Evolutionary conservation across 2,888 invertebrate genomes (phyloP).

Genomic region (Sisyra terminalis): DNA sequence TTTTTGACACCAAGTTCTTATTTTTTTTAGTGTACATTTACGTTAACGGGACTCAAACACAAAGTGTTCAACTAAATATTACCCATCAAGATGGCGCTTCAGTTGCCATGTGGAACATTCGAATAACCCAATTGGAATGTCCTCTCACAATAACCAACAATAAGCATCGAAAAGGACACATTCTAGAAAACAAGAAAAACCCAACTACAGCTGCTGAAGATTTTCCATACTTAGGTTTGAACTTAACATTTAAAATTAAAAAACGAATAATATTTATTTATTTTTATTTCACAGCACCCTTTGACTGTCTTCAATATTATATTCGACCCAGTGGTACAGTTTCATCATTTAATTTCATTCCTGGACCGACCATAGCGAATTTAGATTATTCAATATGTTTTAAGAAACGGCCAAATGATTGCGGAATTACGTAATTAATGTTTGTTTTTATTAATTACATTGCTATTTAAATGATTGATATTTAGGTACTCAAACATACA

Average conservation of each 20-base stretch:
- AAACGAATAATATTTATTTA: conserved; percentile 3
- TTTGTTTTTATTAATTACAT: too few species aligned
- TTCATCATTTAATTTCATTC: conserved; percentile 44
- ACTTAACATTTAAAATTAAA: background rate
- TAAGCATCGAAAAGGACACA: background rate
- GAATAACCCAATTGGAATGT: conserved; percentile 3
- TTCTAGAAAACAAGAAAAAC: background rate
- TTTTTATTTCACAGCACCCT: conserved; percentile 31
- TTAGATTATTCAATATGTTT: conserved; percentile 48
- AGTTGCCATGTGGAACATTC: background rate
- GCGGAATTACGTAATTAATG: too few species aligned
- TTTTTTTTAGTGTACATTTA: background rate
- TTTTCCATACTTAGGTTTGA: conserved; percentile 16
- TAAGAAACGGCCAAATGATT: conserved; percentile 23
- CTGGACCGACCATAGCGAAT: conserved; percentile 24
- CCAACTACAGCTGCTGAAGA: conserved; percentile 14
- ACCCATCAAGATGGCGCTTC: background rate
- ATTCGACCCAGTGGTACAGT: conserved; percentile 37
- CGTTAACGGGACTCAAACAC: background rate
- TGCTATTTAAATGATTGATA: too few species aligned
- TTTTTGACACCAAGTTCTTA: background rate
- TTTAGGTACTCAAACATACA: too few species aligned
- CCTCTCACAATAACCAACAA: background rate
- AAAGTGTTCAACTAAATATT: background rate
- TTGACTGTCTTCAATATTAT: conserved; percentile 49